These are phyloP conservation scores for Petrocephalus sullivani DNA, from an alignment of 2,797 vertebrate species.

Conservation along the genomic window DNA sequence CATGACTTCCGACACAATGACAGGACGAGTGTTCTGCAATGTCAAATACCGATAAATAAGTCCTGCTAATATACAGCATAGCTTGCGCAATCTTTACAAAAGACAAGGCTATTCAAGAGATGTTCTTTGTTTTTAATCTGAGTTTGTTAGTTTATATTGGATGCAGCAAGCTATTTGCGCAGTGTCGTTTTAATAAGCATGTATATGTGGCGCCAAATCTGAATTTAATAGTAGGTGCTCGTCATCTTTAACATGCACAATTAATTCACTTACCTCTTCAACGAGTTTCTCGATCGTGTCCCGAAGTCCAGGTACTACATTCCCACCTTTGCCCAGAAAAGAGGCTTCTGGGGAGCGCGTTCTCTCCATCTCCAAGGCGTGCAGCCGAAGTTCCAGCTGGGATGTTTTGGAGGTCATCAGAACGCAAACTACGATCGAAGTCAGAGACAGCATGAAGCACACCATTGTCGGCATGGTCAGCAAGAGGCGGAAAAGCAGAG, in stretches of 20 bases:
- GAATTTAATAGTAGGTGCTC: not conserved
- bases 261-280: slow-evolving; percentile 65
- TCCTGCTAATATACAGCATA: not conserved
- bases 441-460: slow-evolving; percentile 72
- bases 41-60: not conserved
- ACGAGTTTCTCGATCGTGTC: slow-evolving; percentile 66
- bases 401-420: slow-evolving; percentile 73
- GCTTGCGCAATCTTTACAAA: not conserved
- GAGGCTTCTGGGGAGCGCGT: slow-evolving; percentile 39
- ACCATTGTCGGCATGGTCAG: slow-evolving; percentile 53
- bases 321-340: slow-evolving; percentile 57
- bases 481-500: slow-evolving; percentile 27
- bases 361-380: slow-evolving; percentile 66
- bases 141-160: not conserved
- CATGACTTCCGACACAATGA: not conserved
- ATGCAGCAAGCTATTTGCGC: not conserved
- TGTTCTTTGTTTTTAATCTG: not conserved
- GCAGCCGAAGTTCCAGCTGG: slow-evolving; percentile 73
- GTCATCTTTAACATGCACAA: not conserved
- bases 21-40: not conserved
- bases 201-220: not conserved
- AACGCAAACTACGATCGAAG: slow-evolving; percentile 73
- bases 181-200: not conserved
- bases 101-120: not conserved
- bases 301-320: slow-evolving; percentile 64